Conservation (phyloP, 2,113 vertebrate genomes). For the Rattus norvegicus region DNA sequence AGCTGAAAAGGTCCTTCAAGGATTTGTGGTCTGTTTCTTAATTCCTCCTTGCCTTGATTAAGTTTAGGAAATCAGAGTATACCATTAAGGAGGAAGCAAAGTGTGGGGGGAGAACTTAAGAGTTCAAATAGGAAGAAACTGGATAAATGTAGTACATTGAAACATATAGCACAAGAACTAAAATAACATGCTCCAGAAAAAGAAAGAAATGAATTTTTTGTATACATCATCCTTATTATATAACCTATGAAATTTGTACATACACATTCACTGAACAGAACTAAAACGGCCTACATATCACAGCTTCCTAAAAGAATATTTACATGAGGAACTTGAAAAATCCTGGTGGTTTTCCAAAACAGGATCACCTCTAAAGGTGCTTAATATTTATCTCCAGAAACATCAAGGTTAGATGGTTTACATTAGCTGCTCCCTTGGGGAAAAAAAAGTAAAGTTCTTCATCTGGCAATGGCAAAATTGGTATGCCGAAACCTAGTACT, state of each 20-base stretch:
- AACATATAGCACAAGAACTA: conserved; percentile 25
- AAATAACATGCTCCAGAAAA: conserved; percentile 40
- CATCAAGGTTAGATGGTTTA: background rate
- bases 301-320: background rate
- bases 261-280: background rate
- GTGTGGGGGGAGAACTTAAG: background rate
- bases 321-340: background rate
- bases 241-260: background rate
- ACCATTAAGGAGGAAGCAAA: background rate
- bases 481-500: background rate
- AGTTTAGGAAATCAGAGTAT: background rate
- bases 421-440: background rate
- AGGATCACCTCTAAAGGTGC: conserved; percentile 1
- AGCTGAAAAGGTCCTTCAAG: background rate
- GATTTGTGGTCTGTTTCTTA: background rate
- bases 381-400: background rate
- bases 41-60: background rate
- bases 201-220: conserved; percentile 8
- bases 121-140: background rate
- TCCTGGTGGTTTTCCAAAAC: background rate
- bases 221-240: background rate
- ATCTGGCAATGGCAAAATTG: background rate
- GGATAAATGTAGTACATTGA: conserved; percentile 3
- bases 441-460: background rate
- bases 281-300: background rate